Base-by-base conservation (phyloP, 2,113 vertebrate genomes). In the Girardinichthys multiradiatus region DNA sequence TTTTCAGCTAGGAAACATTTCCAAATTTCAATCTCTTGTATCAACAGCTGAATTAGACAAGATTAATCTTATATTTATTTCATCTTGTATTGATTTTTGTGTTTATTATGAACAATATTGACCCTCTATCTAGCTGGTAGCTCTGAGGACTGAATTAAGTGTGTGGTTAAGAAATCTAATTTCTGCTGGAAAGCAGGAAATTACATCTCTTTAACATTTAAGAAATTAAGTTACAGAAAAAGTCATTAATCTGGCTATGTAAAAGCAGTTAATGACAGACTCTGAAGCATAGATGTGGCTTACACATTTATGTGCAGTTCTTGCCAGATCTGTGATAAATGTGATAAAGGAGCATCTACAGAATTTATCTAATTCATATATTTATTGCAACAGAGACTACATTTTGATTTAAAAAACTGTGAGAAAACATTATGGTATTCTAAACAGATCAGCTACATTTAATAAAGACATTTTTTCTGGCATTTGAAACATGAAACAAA, bases 401-500 rank as follows among this genome's bases (percentile, higher is more conserved):
- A 37, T 17, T 54, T 81, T 29, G 37, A 37, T 27, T 54, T 69
- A 29, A 62, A 35, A 69, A 28, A 42, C 15, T 65, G 39, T 37
- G 31, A 57, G 24, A 54, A 54, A 54, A 10, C 1, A 39, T 8
- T 39, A 39, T 39, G 13, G 37, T 39, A 13, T 39, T 39, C 2
- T 39, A 11, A 8, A 39, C 10, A 12, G 37, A 33, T 33, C 31
- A 33, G 31, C 6, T 33, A 33, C 6, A 6, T 6, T 33, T 33
- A 33, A 6, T 33, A 6, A 33, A 6, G 31, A 33, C 31, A 4
- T 4, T 33, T 45, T 19, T 45, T 17, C 42, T 17, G 6, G 9
- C 19, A 51, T 19, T 57, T 81, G 24, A 48, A 39, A 27, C n/a
- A 39, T 69, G 30, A 58, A 27, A 66, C 27, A 58, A 76, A 84